Percentiles rank a stretch among this genome's conserved stretches.
phyloP scores from a whole-genome alignment of 2,113 vertebrate species.

The Notarius lentiginosus region DNA sequence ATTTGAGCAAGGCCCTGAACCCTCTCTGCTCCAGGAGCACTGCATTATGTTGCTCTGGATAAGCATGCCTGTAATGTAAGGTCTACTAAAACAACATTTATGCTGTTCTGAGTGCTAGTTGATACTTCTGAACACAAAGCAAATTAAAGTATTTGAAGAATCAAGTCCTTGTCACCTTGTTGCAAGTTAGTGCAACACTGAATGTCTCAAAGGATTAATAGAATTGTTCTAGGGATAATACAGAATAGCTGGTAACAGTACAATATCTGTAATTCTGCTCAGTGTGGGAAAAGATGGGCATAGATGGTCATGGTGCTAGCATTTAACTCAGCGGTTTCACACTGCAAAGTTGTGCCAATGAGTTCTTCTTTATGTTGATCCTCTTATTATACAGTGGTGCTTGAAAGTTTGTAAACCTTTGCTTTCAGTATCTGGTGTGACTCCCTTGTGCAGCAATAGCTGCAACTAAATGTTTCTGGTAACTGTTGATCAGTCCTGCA shows the following conservation, averaged over 20 bases:
- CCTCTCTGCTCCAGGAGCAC: too few relatives aligned
- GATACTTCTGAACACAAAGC: constrained; percentile 11
- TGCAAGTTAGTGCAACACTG: not conserved
- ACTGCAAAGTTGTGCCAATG: not conserved
- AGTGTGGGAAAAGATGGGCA: not conserved
- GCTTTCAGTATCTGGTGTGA: too few relatives aligned
- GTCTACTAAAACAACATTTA: constrained; percentile 23
- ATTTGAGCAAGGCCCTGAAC: too few relatives aligned
- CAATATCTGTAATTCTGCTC: not conserved
- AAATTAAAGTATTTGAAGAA: constrained; percentile 3
- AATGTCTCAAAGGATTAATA: not conserved
- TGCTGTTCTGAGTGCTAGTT: not conserved
- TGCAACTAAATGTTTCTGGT: too few relatives aligned
- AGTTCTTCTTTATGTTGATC: too few relatives aligned
- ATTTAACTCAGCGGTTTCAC: not conserved
- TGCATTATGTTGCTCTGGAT: too few relatives aligned
- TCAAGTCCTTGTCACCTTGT: not conserved
- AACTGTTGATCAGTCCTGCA: too few relatives aligned
- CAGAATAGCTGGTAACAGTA: not conserved
- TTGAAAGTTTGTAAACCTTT: too few relatives aligned
- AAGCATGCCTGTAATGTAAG: too few relatives aligned
- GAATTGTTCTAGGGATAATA: not conserved
- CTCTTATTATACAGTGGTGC: too few relatives aligned
- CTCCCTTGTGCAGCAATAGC: too few relatives aligned
- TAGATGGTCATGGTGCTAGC: not conserved